These are phyloP conservation scores for Clostera curtula DNA, from an alignment of 2,888 invertebrate species.

Conservation along the genomic window DNA sequence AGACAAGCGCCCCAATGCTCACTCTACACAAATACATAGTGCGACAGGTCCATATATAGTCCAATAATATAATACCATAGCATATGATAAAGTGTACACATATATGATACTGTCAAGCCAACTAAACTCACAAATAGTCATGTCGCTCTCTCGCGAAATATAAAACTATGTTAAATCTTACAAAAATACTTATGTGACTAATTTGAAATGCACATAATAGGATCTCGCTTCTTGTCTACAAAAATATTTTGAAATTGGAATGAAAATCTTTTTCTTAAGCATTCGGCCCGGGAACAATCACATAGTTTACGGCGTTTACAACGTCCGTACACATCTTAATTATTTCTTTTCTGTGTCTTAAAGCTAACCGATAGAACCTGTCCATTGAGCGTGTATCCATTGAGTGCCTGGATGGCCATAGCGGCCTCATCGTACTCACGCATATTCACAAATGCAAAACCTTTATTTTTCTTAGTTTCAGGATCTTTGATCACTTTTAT, in stretches of 20 bases:
- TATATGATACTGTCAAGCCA: constrained; percentile 71
- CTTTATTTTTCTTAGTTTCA: constrained; percentile 72
- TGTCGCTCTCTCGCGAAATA: constrained; percentile 70
- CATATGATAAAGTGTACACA: constrained; percentile 66
- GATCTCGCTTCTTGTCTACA: constrained; percentile 70
- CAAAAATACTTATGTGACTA: constrained; percentile 74
- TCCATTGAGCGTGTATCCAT: constrained; percentile 72
- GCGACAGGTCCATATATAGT: constrained; percentile 70
- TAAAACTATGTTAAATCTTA: constrained; percentile 72
- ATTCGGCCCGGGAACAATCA: constrained; percentile 61
- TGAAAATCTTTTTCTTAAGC: constrained; percentile 62
- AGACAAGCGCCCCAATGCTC: constrained; percentile 35
- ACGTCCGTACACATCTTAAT: constrained; percentile 59
- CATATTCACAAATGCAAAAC: constrained; percentile 73
- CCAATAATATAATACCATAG: constrained; percentile 71
- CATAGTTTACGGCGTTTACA: constrained; percentile 54
- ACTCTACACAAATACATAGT: constrained; percentile 47
- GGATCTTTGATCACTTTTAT: constrained; percentile 73
- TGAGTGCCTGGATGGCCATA: constrained; percentile 71
- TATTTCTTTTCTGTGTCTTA: constrained; percentile 73
- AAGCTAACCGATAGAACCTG: constrained; percentile 74
- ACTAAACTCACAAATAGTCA: constrained; percentile 70
- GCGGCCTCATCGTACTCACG: constrained; percentile 72
- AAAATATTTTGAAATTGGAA: constrained; percentile 75
- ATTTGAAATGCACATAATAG: constrained; percentile 73